Percentiles rank a stretch among this genome's conserved stretches.
Evolutionary conservation across 2,797 vertebrate genomes (phyloP).

Genomic region (Ara ararauna): DNA sequence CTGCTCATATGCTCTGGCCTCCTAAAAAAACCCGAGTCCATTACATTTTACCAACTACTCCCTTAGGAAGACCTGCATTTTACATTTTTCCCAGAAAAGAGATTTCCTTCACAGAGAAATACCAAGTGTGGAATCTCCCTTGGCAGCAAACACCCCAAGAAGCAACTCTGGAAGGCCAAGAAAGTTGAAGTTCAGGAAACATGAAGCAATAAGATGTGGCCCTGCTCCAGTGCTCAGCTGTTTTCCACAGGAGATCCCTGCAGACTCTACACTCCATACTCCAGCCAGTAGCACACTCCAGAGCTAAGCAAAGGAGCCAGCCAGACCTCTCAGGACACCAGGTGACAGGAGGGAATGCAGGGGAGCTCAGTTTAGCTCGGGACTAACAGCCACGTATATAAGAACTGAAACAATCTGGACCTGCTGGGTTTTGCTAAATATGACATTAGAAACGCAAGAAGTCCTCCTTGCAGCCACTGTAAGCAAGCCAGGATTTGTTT

Average conservation of each 20-base stretch:
- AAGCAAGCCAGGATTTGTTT: background rate
- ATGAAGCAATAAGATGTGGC: background rate
- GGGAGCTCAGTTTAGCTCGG: background rate
- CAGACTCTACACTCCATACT: background rate
- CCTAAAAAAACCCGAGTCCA: background rate
- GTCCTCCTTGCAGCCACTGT: background rate
- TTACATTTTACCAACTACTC: background rate
- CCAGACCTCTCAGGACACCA: background rate
- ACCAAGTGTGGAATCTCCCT: background rate
- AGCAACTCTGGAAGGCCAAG: background rate
- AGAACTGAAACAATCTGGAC: background rate
- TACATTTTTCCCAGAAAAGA: background rate
- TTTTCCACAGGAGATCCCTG: too few relatives aligned
- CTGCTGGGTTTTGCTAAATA: background rate
- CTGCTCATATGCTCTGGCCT: background rate
- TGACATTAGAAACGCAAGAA: background rate
- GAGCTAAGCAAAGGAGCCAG: background rate
- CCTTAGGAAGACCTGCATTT: background rate
- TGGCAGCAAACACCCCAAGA: background rate
- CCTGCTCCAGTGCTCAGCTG: background rate
- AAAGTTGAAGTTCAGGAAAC: background rate
- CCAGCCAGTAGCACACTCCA: accelerated
- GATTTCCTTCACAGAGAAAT: background rate
- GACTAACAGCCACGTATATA: accelerated
- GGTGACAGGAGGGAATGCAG: background rate